Base-by-base conservation (phyloP, 2,797 vertebrate genomes). In the Margarornis squamiger region DNA sequence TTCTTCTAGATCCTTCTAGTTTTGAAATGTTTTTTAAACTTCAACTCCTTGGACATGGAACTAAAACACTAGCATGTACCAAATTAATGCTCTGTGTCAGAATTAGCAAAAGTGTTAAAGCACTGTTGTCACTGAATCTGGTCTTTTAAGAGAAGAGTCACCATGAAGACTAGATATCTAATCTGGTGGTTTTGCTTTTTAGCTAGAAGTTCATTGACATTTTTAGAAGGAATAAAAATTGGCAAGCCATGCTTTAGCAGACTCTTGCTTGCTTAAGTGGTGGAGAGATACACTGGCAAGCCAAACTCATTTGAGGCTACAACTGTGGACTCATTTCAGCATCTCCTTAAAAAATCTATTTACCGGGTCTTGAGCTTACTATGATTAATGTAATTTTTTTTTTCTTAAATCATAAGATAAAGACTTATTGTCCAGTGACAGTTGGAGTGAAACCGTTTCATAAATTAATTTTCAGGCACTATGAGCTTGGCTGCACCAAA, bases 161-260 rank as follows among this genome's bases (percentile, higher is more conserved):
- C 55, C 59, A 59, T 49, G 51, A 92, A 77, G 45, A 61, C 39
- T 52, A 79, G 29, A n/a, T 88, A 87, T 59, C n/a, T 80, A 65
- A 79, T 66, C 51, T 92, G 43, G 67, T 75, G 18, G 19, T 27
- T 86, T 92, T 79, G 63, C 27, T 85, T 91, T 91, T 92, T 16
- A 75, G 38, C 36, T 86, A 39, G 22, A 90, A 93, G 76, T 75
- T 86, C 82, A 73, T 6, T 80, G 68, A 92, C 67, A 67, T 86
- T 91, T 91, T 62, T 46, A 57, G 34, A 36, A 93, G 57, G 51
- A 86, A 95, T 77, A 79, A 91, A 84, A 84, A 93, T 55, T 85
- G 78, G 77, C 54, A 96, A 92, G 77, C 46, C 57, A 48, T 22
- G 21, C 26, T 46, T 88, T 57, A 71, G 59, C 58, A 90, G 54